Evolutionary conservation across 2,113 vertebrate genomes (phyloP).

Genomic region (Merops nubicus): DNA sequence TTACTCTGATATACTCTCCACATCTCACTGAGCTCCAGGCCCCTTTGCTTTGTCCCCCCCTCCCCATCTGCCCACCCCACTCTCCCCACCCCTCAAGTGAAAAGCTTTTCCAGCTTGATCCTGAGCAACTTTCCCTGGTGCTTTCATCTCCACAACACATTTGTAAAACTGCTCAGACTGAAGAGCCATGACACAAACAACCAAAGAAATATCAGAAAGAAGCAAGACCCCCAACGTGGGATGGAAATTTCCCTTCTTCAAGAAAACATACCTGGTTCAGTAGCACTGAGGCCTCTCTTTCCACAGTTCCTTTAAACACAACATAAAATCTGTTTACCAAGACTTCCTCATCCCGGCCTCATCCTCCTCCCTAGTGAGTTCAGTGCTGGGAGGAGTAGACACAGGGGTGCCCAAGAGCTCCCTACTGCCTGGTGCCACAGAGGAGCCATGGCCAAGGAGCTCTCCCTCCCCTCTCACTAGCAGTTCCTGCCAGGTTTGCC

Average conservation of each 20-base stretch:
- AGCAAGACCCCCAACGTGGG: background rate
- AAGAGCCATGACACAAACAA: constrained; percentile 75
- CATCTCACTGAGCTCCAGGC: constrained; percentile 12
- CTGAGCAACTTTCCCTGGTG: constrained; percentile 70
- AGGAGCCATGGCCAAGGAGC: background rate
- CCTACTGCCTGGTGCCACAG: background rate
- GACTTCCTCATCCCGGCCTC: background rate
- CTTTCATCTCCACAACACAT: constrained; percentile 79
- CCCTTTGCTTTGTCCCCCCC: constrained; percentile 37
- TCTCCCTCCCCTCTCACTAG: background rate
- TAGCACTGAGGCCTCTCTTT: background rate
- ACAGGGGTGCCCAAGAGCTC: background rate
- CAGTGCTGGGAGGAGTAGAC: background rate
- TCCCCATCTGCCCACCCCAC: too few relatives aligned
- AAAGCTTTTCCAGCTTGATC: constrained; percentile 81
- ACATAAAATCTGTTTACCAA: background rate
- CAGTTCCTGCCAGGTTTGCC: background rate
- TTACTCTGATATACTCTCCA: background rate
- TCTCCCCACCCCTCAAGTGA: constrained; percentile 74
- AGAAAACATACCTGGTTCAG: background rate
- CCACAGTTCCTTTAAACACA: background rate
- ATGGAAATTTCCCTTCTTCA: constrained; percentile 8
- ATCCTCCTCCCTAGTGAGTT: background rate
- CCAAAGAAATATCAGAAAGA: constrained; percentile 65
- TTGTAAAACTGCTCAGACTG: constrained; percentile 76